Percentiles rank a stretch among this genome's conserved stretches.
Conservation (phyloP, 2,113 vertebrate genomes). For the Sclerurus mexicanus region DNA sequence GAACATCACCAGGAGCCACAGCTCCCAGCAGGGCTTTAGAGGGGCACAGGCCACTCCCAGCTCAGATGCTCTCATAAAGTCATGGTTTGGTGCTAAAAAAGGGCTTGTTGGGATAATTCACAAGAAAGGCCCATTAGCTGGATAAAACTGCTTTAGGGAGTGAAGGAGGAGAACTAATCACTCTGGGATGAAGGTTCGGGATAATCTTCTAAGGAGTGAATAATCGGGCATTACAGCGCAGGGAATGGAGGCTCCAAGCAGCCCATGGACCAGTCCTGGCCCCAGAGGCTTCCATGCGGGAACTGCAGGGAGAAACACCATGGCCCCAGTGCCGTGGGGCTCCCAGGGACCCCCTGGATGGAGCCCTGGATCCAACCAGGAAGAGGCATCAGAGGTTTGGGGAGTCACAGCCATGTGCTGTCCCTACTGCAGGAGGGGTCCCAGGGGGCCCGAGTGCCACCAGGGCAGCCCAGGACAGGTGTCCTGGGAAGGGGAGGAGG, state of each 20-base stretch:
- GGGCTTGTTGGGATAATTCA: background rate
- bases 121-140: background rate
- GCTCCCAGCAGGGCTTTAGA: background rate
- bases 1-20: background rate
- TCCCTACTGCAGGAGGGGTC: background rate
- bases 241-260: background rate
- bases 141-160: background rate
- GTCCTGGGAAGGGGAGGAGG: background rate
- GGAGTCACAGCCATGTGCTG: fast-evolving
- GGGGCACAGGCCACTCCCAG: background rate
- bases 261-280: background rate
- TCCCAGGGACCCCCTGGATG: background rate
- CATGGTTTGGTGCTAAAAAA: background rate
- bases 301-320: background rate
- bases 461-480: background rate
- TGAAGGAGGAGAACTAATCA: background rate
- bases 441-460: background rate
- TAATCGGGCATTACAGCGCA: background rate
- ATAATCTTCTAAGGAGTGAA: background rate
- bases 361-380: background rate
- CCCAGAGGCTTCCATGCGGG: background rate
- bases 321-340: background rate
- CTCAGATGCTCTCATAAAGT: background rate
- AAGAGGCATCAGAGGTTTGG: background rate
- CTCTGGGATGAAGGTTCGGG: background rate